Conservation (phyloP, 2,888 invertebrate genomes). For the Pinctada fucata region DNA sequence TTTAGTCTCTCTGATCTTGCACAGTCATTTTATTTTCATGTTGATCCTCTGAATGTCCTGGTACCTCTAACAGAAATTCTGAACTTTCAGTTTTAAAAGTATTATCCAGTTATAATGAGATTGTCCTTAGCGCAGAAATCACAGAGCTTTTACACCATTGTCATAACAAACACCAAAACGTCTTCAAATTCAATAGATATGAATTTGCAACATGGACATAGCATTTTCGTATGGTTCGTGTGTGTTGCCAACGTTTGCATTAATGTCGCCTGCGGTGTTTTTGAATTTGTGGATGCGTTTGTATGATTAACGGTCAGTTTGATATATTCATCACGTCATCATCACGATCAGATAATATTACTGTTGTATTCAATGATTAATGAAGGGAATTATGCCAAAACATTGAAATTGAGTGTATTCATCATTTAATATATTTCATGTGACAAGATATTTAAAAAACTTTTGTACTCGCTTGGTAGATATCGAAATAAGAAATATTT, state of each 20-base stretch:
- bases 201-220: background rate
- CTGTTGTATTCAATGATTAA: background rate
- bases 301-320: background rate
- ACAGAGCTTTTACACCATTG: slow-evolving; percentile 4
- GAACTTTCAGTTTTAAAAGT: background rate
- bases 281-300: background rate
- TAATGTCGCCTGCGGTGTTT: slow-evolving; percentile 10
- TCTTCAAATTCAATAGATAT: background rate
- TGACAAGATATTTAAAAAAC: too few relatives aligned
- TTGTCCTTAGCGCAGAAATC: slow-evolving; percentile 9
- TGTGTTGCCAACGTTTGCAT: slow-evolving; percentile 16
- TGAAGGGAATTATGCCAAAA: too few relatives aligned
- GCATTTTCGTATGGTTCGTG: slow-evolving; percentile 1
- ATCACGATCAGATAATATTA: background rate
- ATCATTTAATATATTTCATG: background rate
- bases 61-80: background rate
- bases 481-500: too few relatives aligned
- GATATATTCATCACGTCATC: background rate
- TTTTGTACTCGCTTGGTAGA: too few relatives aligned
- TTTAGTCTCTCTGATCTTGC: background rate
- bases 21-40: background rate
- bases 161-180: slow-evolving; percentile 5
- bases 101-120: slow-evolving; percentile 5
- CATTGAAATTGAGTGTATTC: too few relatives aligned
- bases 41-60: background rate